Conservation (phyloP, 2,888 invertebrate species). For the Cheilosia scutellata region DNA sequence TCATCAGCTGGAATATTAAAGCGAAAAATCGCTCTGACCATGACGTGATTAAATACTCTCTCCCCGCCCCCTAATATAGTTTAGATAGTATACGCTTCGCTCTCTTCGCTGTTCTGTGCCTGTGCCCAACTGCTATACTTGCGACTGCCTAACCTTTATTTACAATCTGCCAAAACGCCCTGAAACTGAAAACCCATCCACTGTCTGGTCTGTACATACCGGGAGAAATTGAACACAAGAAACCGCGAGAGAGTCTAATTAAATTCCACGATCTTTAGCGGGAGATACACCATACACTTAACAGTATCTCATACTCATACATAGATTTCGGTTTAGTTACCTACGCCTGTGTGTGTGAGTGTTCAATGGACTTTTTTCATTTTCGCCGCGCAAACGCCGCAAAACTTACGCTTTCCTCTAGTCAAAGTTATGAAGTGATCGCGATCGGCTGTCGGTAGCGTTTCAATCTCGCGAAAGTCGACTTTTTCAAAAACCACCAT, state of each 20-base stretch:
- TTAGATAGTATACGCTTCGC: neutral
- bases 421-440: constrained; percentile 76
- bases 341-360: constrained; percentile 25
- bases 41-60: neutral
- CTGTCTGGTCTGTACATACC: neutral
- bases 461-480: constrained; percentile 68
- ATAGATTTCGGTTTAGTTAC: constrained; percentile 21
- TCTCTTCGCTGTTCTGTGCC: neutral
- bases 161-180: neutral
- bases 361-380: constrained; percentile 24
- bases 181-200: constrained; percentile 27
- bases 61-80: neutral
- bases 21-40: neutral
- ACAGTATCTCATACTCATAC: constrained; percentile 4
- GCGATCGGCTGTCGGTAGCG: constrained; percentile 70
- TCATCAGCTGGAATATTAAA: constrained; percentile 14
- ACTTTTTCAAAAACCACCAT: constrained; percentile 10
- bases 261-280: constrained; percentile 46
- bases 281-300: neutral
- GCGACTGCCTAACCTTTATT: neutral
- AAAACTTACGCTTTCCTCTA: constrained; percentile 61
- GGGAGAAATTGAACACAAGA: constrained; percentile 6
- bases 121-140: neutral
- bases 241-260: constrained; percentile 54
- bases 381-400: constrained; percentile 61